Percentiles rank a stretch among this genome's conserved stretches.
These are phyloP conservation scores for Phylloscopus collybita DNA, from an alignment of 2,797 vertebrate species.

Conservation along the genomic window DNA sequence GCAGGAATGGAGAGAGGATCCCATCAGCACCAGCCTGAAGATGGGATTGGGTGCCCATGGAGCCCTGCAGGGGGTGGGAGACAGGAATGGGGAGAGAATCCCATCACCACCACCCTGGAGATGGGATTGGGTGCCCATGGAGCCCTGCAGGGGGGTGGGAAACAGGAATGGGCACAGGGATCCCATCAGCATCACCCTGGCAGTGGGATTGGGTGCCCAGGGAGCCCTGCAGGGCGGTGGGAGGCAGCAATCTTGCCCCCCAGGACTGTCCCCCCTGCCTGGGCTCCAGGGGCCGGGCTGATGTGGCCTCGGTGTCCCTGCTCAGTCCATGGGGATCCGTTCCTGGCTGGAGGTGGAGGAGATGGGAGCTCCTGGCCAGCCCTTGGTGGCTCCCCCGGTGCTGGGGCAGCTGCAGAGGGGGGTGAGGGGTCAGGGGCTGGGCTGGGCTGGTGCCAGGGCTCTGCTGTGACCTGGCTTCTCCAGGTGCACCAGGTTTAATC, in stretches of 20 bases:
- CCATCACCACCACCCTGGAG: no score
- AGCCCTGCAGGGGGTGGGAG: background rate
- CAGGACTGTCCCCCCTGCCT: background rate
- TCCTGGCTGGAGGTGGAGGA: background rate
- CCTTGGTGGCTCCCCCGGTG: background rate
- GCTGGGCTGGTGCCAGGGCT: background rate
- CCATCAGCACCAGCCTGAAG: rapidly evolving
- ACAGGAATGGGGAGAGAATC: background rate
- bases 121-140: no score
- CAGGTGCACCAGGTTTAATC: background rate
- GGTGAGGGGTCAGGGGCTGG: background rate
- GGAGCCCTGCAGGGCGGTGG: background rate
- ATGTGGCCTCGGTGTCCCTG: rapidly evolving
- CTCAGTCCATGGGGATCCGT: background rate
- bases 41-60: background rate
- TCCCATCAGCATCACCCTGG: background rate
- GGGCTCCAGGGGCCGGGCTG: rapidly evolving
- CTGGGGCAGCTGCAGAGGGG: background rate
- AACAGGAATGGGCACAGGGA: background rate
- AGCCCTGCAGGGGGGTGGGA: no score
- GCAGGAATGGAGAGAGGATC: background rate
- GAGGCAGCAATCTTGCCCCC: background rate
- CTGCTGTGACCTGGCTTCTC: background rate
- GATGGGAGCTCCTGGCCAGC: background rate
- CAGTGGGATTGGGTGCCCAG: background rate